phyloP scores from a whole-genome alignment of 2,113 vertebrate species.

The Triplophysa tibetana region DNA sequence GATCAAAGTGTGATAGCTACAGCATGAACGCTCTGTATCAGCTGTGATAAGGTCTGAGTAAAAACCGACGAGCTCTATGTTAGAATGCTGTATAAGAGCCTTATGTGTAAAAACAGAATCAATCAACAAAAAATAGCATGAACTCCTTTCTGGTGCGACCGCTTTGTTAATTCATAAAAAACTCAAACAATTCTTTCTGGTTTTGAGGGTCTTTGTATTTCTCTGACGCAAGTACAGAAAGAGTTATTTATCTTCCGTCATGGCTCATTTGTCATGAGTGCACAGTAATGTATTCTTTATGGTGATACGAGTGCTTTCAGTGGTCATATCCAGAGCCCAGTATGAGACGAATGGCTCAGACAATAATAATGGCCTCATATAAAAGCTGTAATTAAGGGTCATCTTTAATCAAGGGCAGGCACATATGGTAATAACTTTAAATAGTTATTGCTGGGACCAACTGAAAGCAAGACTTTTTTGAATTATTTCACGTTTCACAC shows the following conservation, averaged over 20 bases:
- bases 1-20: no score
- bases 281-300: not conserved
- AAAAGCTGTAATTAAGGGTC: not conserved
- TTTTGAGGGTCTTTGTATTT: not conserved
- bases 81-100: not conserved
- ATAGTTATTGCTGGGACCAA: not conserved
- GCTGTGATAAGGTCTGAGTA: no score
- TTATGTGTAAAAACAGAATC: not conserved
- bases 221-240: not conserved
- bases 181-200: not conserved
- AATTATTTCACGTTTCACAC: not conserved
- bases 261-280: not conserved
- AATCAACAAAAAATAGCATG: no score
- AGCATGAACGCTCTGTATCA: no score
- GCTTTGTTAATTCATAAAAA: not conserved
- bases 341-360: not conserved
- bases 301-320: not conserved
- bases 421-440: not conserved
- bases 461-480: not conserved
- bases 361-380: slow-evolving; percentile 13
- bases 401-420: not conserved
- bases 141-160: not conserved
- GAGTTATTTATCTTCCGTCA: not conserved
- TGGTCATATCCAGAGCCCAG: not conserved
- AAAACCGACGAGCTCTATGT: no score